Base-by-base conservation (phyloP, 2,113 vertebrate species). In the Terrapene triunguis region DNA sequence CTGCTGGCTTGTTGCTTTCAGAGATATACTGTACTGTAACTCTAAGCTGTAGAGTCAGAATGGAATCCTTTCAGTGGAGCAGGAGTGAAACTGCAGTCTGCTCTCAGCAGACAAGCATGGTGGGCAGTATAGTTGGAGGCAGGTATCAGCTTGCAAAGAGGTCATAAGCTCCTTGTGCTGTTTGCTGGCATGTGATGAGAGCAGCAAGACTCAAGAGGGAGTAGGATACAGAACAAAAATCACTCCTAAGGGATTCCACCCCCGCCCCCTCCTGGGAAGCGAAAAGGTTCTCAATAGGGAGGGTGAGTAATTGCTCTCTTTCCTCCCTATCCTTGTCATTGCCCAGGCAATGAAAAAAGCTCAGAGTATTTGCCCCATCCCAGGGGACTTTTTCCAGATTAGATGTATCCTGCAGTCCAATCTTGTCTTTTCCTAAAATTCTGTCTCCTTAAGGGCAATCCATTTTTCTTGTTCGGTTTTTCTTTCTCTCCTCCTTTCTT, bases 141-240 rank as follows among this genome's bases (percentile, higher is more conserved):
- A 76, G 24, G 38, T 44, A 76, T 76, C 24, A 25, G 22, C 17
- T 76, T 76, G 21, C 72, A 76, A 76, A 74, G 69, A 74, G 69
- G n/a, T 38, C n/a, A 76, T 42, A 44, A 24, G 24, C 38, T 44
- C 22, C 38, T 76, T 44, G 38, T 7, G 38, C 12, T 76, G 42
- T 44, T 76, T 42, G 38, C 72, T 76, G 38, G 38, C 38, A 6
- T 76, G 21, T 25, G 19, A 44, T 76, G 42, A 42, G 22, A 76
- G 17, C 24, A 50, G 38, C 44, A 25, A 29, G 10, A 48, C 0
- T 0, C 24, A 1, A 50, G 2, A 0, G 42, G 0, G 1, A 17
- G 24, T 48, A 47, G 44, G 21, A 72, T 32, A 1, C 0, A 54
- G 0, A 29, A 35, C 21, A 19, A 80, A 59, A 95, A 44, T 5